Evolutionary conservation across 2,113 vertebrate species (phyloP).

Genomic region (Oncorhynchus kisutch): DNA sequence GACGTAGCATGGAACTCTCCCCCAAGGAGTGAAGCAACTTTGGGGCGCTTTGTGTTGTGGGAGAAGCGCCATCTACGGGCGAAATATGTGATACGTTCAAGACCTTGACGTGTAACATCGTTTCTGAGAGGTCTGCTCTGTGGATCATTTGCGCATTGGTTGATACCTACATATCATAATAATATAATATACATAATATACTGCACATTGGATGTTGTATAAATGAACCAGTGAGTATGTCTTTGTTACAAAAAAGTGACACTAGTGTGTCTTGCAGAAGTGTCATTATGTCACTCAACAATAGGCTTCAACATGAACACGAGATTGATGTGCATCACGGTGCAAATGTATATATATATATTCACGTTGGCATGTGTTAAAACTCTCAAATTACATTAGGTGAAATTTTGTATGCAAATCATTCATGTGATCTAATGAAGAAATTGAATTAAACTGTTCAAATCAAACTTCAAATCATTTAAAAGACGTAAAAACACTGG

Average conservation of each 20-base stretch:
- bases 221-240: background rate
- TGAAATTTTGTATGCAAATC: background rate
- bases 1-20: constrained; percentile 37
- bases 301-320: background rate
- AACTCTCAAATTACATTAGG: background rate
- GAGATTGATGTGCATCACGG: background rate
- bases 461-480: background rate
- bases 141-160: too few relatives aligned
- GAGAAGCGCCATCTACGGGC: constrained; percentile 35
- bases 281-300: background rate
- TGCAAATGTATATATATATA: background rate
- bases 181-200: too few relatives aligned
- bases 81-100: background rate
- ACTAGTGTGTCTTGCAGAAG: background rate
- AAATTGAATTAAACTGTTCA: background rate
- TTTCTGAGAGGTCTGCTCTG: background rate
- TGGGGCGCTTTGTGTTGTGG: background rate
- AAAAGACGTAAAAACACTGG: background rate
- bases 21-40: constrained; percentile 33
- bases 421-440: background rate
- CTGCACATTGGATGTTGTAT: constrained; percentile 20
- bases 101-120: background rate
- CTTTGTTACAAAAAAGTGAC: background rate
- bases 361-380: background rate
- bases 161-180: background rate